phyloP scores from a whole-genome alignment of 2,888 invertebrate genomes.

The Drosophila bunnanda region DNA sequence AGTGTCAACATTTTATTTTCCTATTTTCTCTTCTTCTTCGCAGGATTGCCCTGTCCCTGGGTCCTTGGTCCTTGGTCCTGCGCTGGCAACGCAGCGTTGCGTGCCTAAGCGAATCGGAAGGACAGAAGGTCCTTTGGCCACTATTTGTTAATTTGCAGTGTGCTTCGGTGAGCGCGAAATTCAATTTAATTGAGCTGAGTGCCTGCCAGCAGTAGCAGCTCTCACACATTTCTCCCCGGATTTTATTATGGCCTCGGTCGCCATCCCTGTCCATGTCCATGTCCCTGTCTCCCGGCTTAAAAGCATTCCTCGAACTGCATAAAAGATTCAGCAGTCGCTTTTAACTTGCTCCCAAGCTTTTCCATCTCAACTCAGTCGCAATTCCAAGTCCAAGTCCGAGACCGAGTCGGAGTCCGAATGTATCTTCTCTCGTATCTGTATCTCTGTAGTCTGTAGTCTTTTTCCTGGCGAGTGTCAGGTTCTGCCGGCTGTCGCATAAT shows the following conservation, averaged over 20 bases:
- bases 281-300: conserved; percentile 51
- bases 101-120: conserved; percentile 78
- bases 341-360: conserved; percentile 70
- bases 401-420: conserved; percentile 4
- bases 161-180: conserved; percentile 82
- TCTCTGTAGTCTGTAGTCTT: conserved; percentile 13
- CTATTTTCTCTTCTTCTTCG: conserved; percentile 60
- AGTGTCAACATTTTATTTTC: conserved; percentile 83
- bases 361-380: conserved; percentile 16
- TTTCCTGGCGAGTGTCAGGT: conserved; percentile 72
- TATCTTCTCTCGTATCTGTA: conserved; percentile 23
- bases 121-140: conserved; percentile 55
- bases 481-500: conserved; percentile 79
- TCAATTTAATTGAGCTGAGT: conserved; percentile 82
- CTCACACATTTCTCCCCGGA: conserved; percentile 76
- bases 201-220: conserved; percentile 51
- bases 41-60: conserved; percentile 15
- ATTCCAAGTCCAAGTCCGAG: conserved; percentile 10
- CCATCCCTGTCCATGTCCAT: conserved; percentile 58
- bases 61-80: conserved; percentile 10
- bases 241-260: conserved; percentile 76
- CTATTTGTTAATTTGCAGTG: conserved; percentile 79
- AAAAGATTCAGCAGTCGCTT: conserved; percentile 79
- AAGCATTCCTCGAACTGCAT: conserved; percentile 62
- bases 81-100: conserved; percentile 70